Conservation (phyloP, 2,888 invertebrate species). For the Chironomus tentans region DNA sequence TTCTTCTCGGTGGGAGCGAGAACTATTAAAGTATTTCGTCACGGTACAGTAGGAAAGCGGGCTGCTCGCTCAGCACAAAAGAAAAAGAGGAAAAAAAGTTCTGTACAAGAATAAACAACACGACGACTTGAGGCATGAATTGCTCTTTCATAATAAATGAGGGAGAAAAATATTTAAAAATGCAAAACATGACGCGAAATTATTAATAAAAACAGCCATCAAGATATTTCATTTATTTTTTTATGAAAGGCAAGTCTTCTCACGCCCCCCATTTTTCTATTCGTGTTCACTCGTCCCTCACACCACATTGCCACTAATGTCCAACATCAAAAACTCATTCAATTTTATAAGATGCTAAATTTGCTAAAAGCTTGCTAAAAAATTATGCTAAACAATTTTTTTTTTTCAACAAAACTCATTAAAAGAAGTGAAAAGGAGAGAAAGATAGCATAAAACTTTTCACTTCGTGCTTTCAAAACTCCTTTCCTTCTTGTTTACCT, state of each 20-base stretch:
- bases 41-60: neutral
- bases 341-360: neutral
- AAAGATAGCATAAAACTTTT: neutral
- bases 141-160: neutral
- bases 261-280: neutral
- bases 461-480: neutral
- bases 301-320: neutral
- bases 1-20: neutral
- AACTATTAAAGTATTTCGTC: neutral
- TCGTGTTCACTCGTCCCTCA: neutral
- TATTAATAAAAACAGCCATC: neutral
- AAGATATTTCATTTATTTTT: neutral
- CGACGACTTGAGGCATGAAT: neutral
- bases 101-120: neutral
- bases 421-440: neutral
- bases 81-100: neutral
- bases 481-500: neutral
- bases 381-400: slow-evolving; percentile 1
- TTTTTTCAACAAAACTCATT: neutral
- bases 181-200: neutral
- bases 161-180: neutral
- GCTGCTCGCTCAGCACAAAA: neutral
- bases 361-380: slow-evolving; percentile 3
- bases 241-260: neutral
- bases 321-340: neutral